phyloP scores from a whole-genome alignment of 1,140 invertebrate genomes.

The Brachystomella parvula region DNA sequence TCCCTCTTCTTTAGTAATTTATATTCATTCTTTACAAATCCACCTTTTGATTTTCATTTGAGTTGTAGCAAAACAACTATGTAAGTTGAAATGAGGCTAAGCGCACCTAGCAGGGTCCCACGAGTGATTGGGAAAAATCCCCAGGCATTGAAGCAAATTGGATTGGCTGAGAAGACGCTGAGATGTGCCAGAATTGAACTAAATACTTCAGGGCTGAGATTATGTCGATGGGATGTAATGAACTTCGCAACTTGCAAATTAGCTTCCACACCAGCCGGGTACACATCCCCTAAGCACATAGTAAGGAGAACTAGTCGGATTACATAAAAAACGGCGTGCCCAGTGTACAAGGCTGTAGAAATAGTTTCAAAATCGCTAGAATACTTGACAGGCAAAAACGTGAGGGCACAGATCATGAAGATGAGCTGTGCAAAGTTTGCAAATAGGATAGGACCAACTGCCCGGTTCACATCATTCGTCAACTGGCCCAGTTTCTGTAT shows the following conservation, averaged over 20 bases:
- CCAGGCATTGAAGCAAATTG: conserved; percentile 27
- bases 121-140: conserved; percentile 26
- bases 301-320: conserved; percentile 15
- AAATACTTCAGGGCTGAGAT: neutral
- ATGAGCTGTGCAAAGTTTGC: conserved; percentile 24
- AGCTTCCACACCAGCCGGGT: neutral
- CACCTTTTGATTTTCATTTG: neutral
- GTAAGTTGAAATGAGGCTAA: conserved; percentile 26
- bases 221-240: neutral
- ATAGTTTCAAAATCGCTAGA: conserved; percentile 7
- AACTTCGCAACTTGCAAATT: conserved; percentile 18
- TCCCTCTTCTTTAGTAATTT: too few species aligned
- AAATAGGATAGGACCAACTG: conserved; percentile 18
- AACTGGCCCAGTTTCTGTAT: conserved; percentile 16
- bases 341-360: neutral
- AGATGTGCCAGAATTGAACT: conserved; percentile 25
- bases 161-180: conserved; percentile 20
- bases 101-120: conserved; percentile 18
- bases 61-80: conserved; percentile 19
- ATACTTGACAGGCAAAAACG: conserved; percentile 24
- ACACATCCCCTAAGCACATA: conserved; percentile 25
- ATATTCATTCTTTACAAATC: too few species aligned
- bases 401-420: conserved; percentile 17
- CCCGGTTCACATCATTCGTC: conserved; percentile 11
- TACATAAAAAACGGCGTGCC: conserved; percentile 4